A percentile compares a stretch with the other conserved stretches of the same genome.
phyloP scores from a whole-genome alignment of 1,140 invertebrate species.

The Camponotus pennsylvanicus region DNA sequence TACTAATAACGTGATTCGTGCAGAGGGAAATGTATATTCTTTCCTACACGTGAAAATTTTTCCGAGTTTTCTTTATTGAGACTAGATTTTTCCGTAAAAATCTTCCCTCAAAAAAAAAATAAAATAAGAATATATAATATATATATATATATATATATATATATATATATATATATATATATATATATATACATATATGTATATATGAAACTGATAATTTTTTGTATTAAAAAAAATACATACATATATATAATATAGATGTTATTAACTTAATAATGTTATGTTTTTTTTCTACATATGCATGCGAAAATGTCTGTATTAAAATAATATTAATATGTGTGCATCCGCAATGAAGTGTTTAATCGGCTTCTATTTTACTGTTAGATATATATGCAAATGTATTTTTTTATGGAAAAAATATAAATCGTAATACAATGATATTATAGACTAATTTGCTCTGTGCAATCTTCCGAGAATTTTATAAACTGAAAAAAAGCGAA shows the following conservation, averaged over 20 bases:
- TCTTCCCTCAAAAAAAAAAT: background rate
- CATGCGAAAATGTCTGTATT: background rate
- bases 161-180: too few species aligned
- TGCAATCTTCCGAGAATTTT: background rate
- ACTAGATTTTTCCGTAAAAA: background rate
- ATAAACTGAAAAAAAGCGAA: too few species aligned
- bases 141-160: background rate
- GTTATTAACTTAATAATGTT: too few species aligned
- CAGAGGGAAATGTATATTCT: background rate
- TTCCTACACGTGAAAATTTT: background rate
- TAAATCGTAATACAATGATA: background rate
- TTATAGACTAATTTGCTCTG: constrained; percentile 35
- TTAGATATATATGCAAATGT: too few species aligned
- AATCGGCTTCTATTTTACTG: too few species aligned
- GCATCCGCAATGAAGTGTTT: background rate
- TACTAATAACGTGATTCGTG: constrained; percentile 14
- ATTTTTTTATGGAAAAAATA: too few species aligned
- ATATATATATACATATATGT: too few species aligned
- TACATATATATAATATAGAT: too few species aligned
- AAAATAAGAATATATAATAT: too few species aligned
- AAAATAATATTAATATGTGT: background rate
- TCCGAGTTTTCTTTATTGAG: background rate
- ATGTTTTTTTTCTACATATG: too few species aligned
- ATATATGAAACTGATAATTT: too few species aligned
- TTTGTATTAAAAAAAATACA: too few species aligned